Evolutionary conservation across 2,888 invertebrate species (phyloP).

Genomic region (Stenodera caucasica): DNA sequence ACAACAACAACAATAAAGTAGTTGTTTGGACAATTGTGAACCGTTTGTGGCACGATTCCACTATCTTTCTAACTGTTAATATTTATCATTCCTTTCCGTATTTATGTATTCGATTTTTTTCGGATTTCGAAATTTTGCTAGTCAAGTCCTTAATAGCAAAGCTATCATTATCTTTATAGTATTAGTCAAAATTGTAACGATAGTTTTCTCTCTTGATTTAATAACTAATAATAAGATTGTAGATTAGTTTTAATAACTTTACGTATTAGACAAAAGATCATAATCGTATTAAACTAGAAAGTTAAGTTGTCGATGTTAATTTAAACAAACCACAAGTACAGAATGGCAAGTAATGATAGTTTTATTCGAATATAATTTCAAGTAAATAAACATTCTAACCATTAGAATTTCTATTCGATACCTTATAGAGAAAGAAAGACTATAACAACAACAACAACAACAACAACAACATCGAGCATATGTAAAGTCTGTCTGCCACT

Average conservation of each 20-base stretch:
- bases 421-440: slow-evolving; percentile 38
- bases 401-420: slow-evolving; percentile 38
- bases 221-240: too few relatives aligned
- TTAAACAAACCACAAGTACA: slow-evolving; percentile 43
- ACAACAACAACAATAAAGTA: background rate
- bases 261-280: slow-evolving; percentile 17
- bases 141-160: too few relatives aligned
- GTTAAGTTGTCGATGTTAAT: slow-evolving; percentile 46
- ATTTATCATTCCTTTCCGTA: slow-evolving; percentile 14
- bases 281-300: slow-evolving; percentile 27
- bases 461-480: slow-evolving; percentile 34
- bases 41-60: slow-evolving; percentile 42
- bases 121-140: too few relatives aligned
- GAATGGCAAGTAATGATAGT: slow-evolving; percentile 48
- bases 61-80: slow-evolving; percentile 5
- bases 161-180: slow-evolving; percentile 4
- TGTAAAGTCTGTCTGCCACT: slow-evolving; percentile 43
- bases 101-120: slow-evolving; percentile 42
- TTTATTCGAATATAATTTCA: slow-evolving; percentile 47
- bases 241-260: background rate
- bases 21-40: slow-evolving; percentile 28
- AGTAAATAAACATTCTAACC: slow-evolving; percentile 48
- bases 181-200: background rate
- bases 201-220: too few relatives aligned
- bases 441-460: background rate